These are phyloP conservation scores for Priocnemis perturbator DNA, from an alignment of 2,888 invertebrate genomes.

Conservation along the genomic window DNA sequence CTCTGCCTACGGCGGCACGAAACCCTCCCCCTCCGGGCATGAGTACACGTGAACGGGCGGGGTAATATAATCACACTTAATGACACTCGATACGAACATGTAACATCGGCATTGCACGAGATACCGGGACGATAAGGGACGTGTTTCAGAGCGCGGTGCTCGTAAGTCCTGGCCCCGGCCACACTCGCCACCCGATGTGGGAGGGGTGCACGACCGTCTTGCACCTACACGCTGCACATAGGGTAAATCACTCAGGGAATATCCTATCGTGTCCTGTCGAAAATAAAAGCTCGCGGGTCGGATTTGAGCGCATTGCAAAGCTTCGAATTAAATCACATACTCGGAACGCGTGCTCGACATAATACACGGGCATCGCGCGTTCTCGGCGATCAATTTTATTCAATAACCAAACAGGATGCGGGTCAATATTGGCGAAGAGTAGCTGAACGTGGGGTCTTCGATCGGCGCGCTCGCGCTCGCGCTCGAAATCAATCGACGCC, in stretches of 20 bases:
- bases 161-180: conserved; percentile 43
- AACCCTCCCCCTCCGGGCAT: conserved; percentile 40
- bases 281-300: too few species aligned
- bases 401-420: too few species aligned
- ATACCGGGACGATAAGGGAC: conserved; percentile 61
- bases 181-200: conserved; percentile 16
- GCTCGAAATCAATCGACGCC: conserved; percentile 1
- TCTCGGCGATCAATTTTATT: background rate
- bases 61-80: conserved; percentile 70
- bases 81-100: conserved; percentile 68
- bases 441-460: background rate
- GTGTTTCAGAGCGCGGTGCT: conserved; percentile 47
- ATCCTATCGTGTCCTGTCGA: too few species aligned
- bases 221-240: background rate
- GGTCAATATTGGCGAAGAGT: background rate
- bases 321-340: too few species aligned
- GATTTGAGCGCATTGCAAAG: too few species aligned
- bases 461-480: too few species aligned
- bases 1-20: conserved; percentile 34
- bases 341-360: too few species aligned
- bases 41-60: conserved; percentile 59
- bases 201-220: conserved; percentile 9
- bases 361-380: too few species aligned
- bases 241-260: background rate
- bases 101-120: conserved; percentile 65